phyloP scores from a whole-genome alignment of 2,113 vertebrate species.

The Nyctereutes procyonoides region DNA sequence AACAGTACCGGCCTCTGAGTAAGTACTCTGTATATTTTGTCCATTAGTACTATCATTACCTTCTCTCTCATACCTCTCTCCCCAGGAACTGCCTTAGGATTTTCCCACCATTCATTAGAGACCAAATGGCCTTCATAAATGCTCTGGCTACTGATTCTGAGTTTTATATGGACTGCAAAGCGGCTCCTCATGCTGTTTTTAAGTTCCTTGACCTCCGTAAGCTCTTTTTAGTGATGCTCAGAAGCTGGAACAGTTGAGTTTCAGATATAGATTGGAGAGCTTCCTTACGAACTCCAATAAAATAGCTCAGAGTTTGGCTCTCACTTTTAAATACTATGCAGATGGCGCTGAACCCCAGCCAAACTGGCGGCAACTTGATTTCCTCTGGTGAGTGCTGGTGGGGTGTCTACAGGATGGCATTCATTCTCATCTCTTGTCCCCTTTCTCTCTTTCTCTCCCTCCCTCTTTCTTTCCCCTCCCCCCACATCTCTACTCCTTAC shows the following conservation, averaged over 20 bases:
- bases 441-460: not conserved
- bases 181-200: conserved; percentile 39
- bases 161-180: conserved; percentile 57
- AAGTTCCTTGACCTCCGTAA: conserved; percentile 61
- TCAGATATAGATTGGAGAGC: conserved; percentile 77
- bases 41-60: not conserved
- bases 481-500: not conserved
- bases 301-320: conserved; percentile 80
- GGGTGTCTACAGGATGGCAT: conserved; percentile 78
- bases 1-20: not conserved
- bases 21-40: not conserved
- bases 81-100: not conserved
- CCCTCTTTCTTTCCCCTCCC: not conserved
- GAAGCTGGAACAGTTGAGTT: conserved; percentile 64
- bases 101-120: not conserved
- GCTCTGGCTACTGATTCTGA: not conserved
- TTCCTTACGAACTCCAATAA: conserved; percentile 77
- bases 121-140: not conserved
- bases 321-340: conserved; percentile 83
- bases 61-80: not conserved
- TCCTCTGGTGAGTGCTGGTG: conserved; percentile 83
- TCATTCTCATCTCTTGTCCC: conserved; percentile 66
- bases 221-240: conserved; percentile 69
- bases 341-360: conserved; percentile 84
- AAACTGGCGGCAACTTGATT: conserved; percentile 80